Evolutionary conservation across 2,888 invertebrate species (phyloP), one percentile per base, ranked within the genome.

Genomic region (Adineta ricciae): DNA sequence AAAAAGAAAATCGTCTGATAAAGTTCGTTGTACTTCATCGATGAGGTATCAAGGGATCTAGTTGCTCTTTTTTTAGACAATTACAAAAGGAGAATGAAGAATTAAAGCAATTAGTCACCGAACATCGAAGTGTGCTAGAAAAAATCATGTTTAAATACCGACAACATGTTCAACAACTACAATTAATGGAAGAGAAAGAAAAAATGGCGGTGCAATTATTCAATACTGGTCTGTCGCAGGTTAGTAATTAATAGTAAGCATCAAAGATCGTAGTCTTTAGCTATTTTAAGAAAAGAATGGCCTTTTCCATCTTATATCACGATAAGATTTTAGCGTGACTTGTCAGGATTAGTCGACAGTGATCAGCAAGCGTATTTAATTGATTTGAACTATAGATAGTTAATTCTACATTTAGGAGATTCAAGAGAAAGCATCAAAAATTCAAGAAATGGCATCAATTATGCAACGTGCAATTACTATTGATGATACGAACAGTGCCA

Each of bases 121-220:
- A 97, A 89, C 95, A 97, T 90, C 95, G 97, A 89, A 94, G 94
- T 87, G 95, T 96, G 4, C 92, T 97, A 88, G 97, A 97, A 90
- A 93, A 96, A 87, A 96, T 97, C 88, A 98, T 98, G 97, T 94
- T 95, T 86, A 97, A 97, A 91, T 97, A 98, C 90, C 92, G 97
- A 86, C 94, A 95, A 89, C 97, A 97, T 89, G 94, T 95, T 84
- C 93, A 94, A 86, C 93, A 94, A 88, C 93, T 96, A 88, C 93
- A 96, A 88, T 93, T 94, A 90, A 93, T 94, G 87, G 94, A 93
- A 64, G 93, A 93, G 89, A 93, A 94, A 88, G 94, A 95, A 87
- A 52, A 73, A 54, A 32, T 78, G 14, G 78, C 73, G 9, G 84
- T 83, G n/a, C 46, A 83, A 27, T 83, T 84, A 32, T 86, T 83